Base-by-base conservation (phyloP, 92 coral and sea anemone species). In the Porites cylindrica region DNA sequence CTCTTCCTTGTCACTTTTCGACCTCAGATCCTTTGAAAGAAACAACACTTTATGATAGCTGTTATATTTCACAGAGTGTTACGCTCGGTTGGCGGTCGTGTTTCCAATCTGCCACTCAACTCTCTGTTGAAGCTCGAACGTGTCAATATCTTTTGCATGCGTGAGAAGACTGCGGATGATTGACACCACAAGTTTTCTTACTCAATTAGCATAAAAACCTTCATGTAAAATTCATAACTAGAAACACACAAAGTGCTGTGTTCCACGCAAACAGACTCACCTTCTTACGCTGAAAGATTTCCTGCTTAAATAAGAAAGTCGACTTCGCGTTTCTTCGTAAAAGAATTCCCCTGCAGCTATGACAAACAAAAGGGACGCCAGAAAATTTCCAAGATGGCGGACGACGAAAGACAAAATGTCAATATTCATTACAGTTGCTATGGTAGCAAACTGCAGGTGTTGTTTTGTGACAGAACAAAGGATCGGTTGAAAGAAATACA, bases 31-130 rank as follows among this genome's bases (percentile, higher is more conserved):
- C 75, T 78, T 77, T 65, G 84, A 76, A 68, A 78, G 89, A 83
- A 72, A 78, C 76, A 85, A 76, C 88, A 78, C 80, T 76, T 72
- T 91, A 89, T 89, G 91, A 89, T 90, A 76, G 87, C 93, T 92
- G 95, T 92, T 86, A 92, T 89, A 85, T 92, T 88, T 90, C 90
- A 82, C 88, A 83, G 92, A 92, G 94, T 95, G 98, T 95, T 93
- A 94, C 98, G 98, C 98, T 80, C 98, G 93, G 98, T 88, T 95
- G 98, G 98, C 98, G 98, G 98, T 95, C 98, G 96, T 84, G 94
- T 91, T 85, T 79, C 82, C 89, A 94, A 95, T 87, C 98, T 95
- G 98, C 98, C 98, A 95, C 90, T 95, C 98, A 95, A 95, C 91
- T 91, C 82, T 77, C 91, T 93, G 88, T 93, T 93, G 83, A 76